A percentile compares a stretch with the other conserved stretches of the same genome.
These are phyloP conservation scores for Jacana jacana DNA, from an alignment of 2,113 vertebrate genomes.

Conservation along the genomic window DNA sequence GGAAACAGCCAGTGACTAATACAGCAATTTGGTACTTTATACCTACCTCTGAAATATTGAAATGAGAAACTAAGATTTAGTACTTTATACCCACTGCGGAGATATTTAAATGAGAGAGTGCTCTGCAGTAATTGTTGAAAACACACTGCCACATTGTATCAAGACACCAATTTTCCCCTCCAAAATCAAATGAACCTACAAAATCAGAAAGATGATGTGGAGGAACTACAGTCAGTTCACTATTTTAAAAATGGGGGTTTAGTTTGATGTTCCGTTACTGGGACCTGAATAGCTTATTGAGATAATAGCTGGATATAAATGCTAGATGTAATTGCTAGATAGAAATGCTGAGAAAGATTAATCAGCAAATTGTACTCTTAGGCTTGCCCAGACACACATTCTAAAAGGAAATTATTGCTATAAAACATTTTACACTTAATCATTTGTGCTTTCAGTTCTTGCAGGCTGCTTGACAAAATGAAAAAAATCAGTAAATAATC, in stretches of 20 bases:
- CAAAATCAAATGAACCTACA: not conserved
- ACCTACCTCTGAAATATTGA: not conserved
- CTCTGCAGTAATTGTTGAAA: not conserved
- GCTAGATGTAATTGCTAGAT: not conserved
- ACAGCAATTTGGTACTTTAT: not conserved
- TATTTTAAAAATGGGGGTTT: not conserved
- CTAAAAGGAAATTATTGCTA: slow-evolving; percentile 5
- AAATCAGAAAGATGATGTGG: not conserved
- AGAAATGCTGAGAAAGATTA: slow-evolving; percentile 24
- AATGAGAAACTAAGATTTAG: not conserved
- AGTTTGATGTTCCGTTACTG: not conserved
- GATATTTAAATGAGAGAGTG: not conserved
- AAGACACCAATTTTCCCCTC: not conserved
- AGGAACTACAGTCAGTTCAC: not conserved
- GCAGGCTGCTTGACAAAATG: not conserved
- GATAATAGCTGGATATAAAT: slow-evolving; percentile 14
- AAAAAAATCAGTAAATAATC: not conserved
- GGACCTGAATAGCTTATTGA: not conserved
- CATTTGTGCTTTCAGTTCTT: not conserved
- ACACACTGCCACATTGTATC: rapidly evolving
- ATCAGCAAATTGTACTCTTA: slow-evolving; percentile 28
- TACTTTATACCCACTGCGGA: not conserved
- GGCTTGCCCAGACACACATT: slow-evolving; percentile 3
- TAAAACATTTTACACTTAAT: not conserved
- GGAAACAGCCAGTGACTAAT: not conserved